Percentiles rank a stretch among this genome's conserved stretches.
Conservation (phyloP, 2,797 vertebrate genomes). For the Chrysocyon brachyurus region DNA sequence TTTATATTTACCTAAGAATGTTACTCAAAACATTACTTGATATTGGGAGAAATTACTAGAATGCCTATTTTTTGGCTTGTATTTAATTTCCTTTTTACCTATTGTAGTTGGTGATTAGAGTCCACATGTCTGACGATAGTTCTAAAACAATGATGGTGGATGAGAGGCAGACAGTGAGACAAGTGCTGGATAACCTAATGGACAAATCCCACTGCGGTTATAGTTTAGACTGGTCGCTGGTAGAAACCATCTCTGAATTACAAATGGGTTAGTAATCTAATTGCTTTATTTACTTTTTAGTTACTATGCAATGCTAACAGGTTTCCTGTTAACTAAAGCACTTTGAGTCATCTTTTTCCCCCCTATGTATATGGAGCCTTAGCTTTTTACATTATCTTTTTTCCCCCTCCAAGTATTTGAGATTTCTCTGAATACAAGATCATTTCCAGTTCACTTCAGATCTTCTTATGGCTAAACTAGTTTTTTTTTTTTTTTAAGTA, state of each 20-base stretch:
- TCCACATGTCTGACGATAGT: constrained; percentile 99
- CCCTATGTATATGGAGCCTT: neutral
- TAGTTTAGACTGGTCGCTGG: constrained; percentile 98
- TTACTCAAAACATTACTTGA: neutral
- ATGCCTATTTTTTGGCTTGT: neutral
- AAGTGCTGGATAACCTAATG: constrained; percentile 98
- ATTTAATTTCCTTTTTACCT: constrained; percentile 71
- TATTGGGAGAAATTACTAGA: constrained; percentile 54
- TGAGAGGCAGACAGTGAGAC: constrained; percentile 97
- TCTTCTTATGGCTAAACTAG: constrained; percentile 40
- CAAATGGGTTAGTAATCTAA: constrained; percentile 95
- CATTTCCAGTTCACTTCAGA: constrained; percentile 49
- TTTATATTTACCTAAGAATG: constrained; percentile 32
- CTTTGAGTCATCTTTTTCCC: constrained; percentile 38
- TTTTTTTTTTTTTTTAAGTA: neutral
- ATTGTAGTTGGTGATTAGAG: constrained; percentile 96
- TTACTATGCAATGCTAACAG: constrained; percentile 37
- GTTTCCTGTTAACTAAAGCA: neutral
- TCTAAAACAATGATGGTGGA: constrained; percentile 99
- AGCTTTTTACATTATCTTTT: neutral
- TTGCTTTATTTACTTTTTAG: constrained; percentile 44
- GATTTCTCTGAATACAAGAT: constrained; percentile 63
- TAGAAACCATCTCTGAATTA: constrained; percentile 97
- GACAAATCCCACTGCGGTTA: constrained; percentile 98
- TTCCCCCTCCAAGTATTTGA: constrained; percentile 24